Evolutionary conservation across 1,140 invertebrate species (phyloP).

Genomic region (Adoxophyes honmai): DNA sequence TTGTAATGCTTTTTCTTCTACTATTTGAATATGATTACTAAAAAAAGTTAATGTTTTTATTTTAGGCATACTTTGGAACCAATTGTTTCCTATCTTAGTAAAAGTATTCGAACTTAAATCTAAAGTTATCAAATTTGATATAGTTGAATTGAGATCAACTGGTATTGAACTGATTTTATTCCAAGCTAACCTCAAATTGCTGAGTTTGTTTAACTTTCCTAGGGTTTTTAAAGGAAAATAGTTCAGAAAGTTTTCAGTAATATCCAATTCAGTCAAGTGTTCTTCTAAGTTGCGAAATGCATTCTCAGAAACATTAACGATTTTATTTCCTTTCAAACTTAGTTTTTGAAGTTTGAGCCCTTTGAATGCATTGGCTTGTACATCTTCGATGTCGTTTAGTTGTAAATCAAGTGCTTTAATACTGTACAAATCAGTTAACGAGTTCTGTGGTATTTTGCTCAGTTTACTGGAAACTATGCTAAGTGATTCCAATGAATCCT

Average conservation of each 20-base stretch:
- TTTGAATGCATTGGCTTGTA: slow-evolving; percentile 90
- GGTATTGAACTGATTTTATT: slow-evolving; percentile 85
- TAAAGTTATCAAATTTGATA: slow-evolving; percentile 85
- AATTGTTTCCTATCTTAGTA: slow-evolving; percentile 83
- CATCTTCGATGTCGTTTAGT: slow-evolving; percentile 88
- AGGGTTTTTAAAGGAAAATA: slow-evolving; percentile 89
- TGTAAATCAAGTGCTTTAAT: slow-evolving; percentile 89
- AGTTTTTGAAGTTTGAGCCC: slow-evolving; percentile 88
- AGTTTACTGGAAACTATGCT: slow-evolving; percentile 90
- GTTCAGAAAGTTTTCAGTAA: slow-evolving; percentile 90
- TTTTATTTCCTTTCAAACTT: slow-evolving; percentile 90
- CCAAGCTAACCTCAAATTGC: slow-evolving; percentile 87
- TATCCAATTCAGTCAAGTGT: slow-evolving; percentile 87
- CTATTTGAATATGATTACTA: slow-evolving; percentile 87
- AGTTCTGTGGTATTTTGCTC: slow-evolving; percentile 87
- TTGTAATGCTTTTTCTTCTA: slow-evolving; percentile 87
- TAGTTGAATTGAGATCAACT: slow-evolving; percentile 83
- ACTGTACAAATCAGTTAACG: slow-evolving; percentile 83
- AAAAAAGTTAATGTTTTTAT: slow-evolving; percentile 89
- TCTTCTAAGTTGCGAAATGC: slow-evolving; percentile 90
- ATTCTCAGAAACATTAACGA: slow-evolving; percentile 89
- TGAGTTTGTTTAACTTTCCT: slow-evolving; percentile 85
- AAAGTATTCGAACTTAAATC: slow-evolving; percentile 94
- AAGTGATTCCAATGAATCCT: slow-evolving; percentile 85
- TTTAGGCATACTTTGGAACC: slow-evolving; percentile 87